These are phyloP conservation scores for Quadroppia sp. DNA, from an alignment of 2,888 invertebrate genomes.

Conservation along the genomic window DNA sequence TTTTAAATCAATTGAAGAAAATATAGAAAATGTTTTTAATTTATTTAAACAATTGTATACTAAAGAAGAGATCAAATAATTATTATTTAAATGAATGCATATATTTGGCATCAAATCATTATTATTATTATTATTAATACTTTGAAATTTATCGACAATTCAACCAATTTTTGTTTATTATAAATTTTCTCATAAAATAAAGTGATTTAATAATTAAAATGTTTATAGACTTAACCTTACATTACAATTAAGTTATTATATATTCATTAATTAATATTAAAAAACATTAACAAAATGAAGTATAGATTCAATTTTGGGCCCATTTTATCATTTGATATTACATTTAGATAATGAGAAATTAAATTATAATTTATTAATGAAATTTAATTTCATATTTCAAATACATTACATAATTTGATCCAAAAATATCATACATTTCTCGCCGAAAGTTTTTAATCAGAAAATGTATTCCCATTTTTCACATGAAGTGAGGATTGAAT, in stretches of 20 bases:
- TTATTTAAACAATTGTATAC: background rate
- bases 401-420: too few species aligned
- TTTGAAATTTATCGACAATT: too few species aligned
- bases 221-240: background rate
- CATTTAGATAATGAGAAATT: background rate
- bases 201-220: background rate
- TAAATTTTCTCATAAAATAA: too few species aligned
- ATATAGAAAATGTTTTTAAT: background rate
- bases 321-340: background rate
- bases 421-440: too few species aligned
- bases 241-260: background rate
- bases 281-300: background rate
- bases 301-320: background rate
- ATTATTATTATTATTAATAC: too few species aligned
- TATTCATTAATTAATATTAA: background rate
- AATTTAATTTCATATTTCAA: too few species aligned
- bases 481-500: background rate
- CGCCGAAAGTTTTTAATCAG: too few species aligned
- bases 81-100: too few species aligned
- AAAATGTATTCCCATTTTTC: too few species aligned
- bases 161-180: too few species aligned
- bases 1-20: background rate
- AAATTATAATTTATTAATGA: background rate
- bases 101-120: too few species aligned
- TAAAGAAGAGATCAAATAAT: too few species aligned